Evolutionary conservation across 2,113 vertebrate species (phyloP).

Genomic region (Urocitellus parryii): DNA sequence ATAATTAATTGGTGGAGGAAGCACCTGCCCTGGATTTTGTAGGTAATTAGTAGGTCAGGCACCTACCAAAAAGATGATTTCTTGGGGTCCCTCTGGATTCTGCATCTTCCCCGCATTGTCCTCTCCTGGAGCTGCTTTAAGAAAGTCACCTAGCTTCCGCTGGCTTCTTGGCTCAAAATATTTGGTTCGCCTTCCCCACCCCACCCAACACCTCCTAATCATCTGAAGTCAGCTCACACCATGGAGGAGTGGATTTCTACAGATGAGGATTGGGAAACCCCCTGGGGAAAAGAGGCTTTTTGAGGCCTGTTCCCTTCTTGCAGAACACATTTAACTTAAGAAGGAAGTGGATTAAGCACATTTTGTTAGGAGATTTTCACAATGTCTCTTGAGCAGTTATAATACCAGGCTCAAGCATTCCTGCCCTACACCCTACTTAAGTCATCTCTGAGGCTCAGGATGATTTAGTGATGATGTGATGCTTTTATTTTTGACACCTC

Average conservation of each 20-base stretch:
- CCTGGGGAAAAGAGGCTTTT: slow-evolving; percentile 18
- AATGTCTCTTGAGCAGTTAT: slow-evolving; percentile 47
- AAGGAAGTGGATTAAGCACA: slow-evolving; percentile 58
- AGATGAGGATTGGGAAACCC: neutral
- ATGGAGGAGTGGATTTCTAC: neutral
- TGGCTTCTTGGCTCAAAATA: neutral
- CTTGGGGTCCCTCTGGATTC: neutral
- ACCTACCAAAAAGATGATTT: slow-evolving; percentile 5
- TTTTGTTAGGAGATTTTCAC: slow-evolving; percentile 62
- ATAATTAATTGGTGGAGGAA: slow-evolving; percentile 43
- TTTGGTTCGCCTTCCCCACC: neutral
- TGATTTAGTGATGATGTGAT: neutral
- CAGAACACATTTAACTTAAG: slow-evolving; percentile 46
- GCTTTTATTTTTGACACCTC: neutral
- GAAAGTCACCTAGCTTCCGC: neutral
- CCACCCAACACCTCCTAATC: rapidly evolving
- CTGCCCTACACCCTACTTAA: neutral
- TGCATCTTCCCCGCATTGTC: neutral
- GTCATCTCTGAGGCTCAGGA: slow-evolving; percentile 34
- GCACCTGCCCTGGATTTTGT: slow-evolving; percentile 23
- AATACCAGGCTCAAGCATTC: slow-evolving; percentile 52
- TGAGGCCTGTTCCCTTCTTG: neutral
- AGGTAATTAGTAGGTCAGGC: slow-evolving; percentile 67
- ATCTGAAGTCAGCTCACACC: neutral
- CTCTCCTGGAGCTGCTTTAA: neutral